Conservation (phyloP, 2,888 invertebrate genomes). For the Thera obeliscata region DNA sequence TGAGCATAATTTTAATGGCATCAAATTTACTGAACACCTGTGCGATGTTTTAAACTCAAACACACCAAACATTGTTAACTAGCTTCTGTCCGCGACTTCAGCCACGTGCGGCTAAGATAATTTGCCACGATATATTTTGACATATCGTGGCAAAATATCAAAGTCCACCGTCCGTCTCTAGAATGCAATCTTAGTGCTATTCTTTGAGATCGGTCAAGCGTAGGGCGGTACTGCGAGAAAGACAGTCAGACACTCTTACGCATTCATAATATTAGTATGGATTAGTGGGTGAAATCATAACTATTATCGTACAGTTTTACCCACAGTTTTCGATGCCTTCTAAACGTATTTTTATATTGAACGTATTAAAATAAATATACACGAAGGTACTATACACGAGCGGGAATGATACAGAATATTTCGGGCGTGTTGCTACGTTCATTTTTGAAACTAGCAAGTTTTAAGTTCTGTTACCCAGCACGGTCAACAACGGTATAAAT, state of each 20-base stretch:
- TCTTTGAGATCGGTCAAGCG: slow-evolving; percentile 1
- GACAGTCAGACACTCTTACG: neutral
- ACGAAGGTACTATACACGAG: slow-evolving; percentile 60
- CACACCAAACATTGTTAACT: neutral
- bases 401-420: slow-evolving; percentile 74
- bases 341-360: slow-evolving; percentile 48
- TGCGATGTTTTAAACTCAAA: slow-evolving; percentile 2
- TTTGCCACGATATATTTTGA: neutral
- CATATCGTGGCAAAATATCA: no score
- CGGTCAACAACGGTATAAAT: no score
- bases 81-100: neutral
- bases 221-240: neutral
- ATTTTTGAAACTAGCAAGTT: slow-evolving; percentile 17
- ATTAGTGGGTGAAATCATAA: neutral
- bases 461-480: no score
- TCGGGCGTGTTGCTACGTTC: slow-evolving; percentile 65
- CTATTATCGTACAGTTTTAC: slow-evolving; percentile 6
- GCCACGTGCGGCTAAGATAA: neutral
- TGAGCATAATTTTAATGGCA: slow-evolving; percentile 67
- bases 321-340: slow-evolving; percentile 16
- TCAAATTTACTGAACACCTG: slow-evolving; percentile 10
- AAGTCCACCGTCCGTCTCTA: slow-evolving; percentile 1
- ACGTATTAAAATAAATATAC: slow-evolving; percentile 69
- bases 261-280: neutral
- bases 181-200: neutral